Percentiles rank a stretch among this genome's conserved stretches.
Conservation (phyloP, 2,888 invertebrate species). For the Mesorhabditis sp. region DNA sequence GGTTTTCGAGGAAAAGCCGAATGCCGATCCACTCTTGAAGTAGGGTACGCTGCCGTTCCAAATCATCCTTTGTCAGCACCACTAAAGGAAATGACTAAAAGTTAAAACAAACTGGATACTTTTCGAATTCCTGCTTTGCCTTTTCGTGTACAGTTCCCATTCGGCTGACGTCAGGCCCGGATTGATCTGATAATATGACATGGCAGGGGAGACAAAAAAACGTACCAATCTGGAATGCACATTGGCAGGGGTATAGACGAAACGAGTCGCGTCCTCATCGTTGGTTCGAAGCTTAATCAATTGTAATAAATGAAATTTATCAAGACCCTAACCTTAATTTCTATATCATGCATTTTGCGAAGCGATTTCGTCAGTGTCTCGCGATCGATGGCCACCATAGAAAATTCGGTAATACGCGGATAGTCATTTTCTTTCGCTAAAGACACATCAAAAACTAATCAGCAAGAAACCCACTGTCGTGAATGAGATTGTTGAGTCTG, state of each 20-base stretch:
- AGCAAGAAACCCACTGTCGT: not conserved
- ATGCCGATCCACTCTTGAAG: conserved; percentile 29
- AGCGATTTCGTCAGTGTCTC: conserved; percentile 27
- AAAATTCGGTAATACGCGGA: conserved; percentile 46
- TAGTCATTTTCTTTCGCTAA: conserved; percentile 19
- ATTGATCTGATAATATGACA: conserved; percentile 30
- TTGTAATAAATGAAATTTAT: conserved; percentile 4
- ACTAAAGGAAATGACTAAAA: not conserved
- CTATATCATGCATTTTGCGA: conserved; percentile 18
- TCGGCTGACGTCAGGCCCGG: conserved; percentile 33
- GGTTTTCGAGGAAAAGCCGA: conserved; percentile 16
- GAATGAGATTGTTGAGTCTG: not conserved
- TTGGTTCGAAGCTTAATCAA: not conserved
- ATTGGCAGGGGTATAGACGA: not conserved
- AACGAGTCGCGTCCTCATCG: not conserved
- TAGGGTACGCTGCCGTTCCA: conserved; percentile 13
- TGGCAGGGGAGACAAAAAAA: not conserved
- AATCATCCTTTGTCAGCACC: not conserved
- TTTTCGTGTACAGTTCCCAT: conserved; percentile 26
- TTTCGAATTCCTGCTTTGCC: too few relatives aligned
- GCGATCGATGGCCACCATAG: conserved; percentile 42
- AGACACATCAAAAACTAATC: conserved; percentile 7
- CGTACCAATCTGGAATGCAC: not conserved
- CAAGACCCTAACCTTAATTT: conserved; percentile 10
- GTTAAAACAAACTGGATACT: not conserved